These are phyloP conservation scores for Erebia epiphron DNA, from an alignment of 2,888 invertebrate species.

Conservation along the genomic window DNA sequence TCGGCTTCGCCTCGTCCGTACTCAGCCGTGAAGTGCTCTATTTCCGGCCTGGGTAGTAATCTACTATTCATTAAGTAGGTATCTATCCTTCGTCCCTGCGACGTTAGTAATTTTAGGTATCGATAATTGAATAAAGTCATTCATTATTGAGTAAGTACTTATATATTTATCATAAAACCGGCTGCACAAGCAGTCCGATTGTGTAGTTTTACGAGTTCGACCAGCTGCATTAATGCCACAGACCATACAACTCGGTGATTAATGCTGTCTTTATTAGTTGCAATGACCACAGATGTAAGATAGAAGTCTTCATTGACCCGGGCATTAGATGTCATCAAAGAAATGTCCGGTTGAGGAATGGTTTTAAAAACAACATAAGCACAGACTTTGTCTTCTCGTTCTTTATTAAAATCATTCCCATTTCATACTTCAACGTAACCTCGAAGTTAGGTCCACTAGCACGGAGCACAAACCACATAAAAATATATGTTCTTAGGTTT, in stretches of 20 bases:
- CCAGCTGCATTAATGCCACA: conserved; percentile 77
- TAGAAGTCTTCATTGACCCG: conserved; percentile 46
- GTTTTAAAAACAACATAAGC: conserved; percentile 21
- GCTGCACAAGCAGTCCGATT: conserved; percentile 67
- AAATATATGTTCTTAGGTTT: no score
- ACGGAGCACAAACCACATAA: no score
- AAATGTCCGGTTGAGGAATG: conserved; percentile 32
- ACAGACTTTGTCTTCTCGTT: background rate
- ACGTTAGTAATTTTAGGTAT: conserved; percentile 68
- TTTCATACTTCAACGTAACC: no score
- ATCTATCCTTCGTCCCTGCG: conserved; percentile 63
- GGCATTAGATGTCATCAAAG: conserved; percentile 33
- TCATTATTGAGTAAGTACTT: conserved; percentile 59
- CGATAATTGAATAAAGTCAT: conserved; percentile 79
- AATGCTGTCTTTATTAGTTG: conserved; percentile 69
- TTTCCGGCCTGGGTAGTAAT: no score
- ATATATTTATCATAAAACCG: conserved; percentile 61
- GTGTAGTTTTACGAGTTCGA: conserved; percentile 71
- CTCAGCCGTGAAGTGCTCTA: no score
- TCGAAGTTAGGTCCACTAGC: no score
- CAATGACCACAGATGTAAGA: conserved; percentile 61
- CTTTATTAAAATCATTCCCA: no score
- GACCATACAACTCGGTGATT: no score
- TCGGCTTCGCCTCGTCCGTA: no score
- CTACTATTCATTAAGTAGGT: no score